Evolutionary conservation across 2,113 vertebrate species (phyloP), one percentile per base, ranked within the genome.

Genomic region (Thamnaconus septentrionalis): DNA sequence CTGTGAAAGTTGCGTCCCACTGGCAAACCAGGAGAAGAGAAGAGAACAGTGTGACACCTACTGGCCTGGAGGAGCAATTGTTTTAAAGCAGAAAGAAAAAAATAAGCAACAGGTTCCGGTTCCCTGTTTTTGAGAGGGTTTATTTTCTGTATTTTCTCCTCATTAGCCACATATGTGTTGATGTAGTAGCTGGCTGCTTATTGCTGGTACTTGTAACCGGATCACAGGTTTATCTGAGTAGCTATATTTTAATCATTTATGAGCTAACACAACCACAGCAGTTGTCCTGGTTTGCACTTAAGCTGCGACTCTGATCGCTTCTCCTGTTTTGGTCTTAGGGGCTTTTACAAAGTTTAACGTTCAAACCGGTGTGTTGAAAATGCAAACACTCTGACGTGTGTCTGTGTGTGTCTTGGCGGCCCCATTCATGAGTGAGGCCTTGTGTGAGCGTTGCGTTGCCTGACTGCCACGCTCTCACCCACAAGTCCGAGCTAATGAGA

Each of bases 401-500:
- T 39, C 31, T 3, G 43, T 41, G 43, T 4, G 61, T 12, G 62
- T 48, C 8, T 48, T 7, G 42, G 39, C 48, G 45, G 46, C 7
- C 39, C 73, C 70, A 70, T 71, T 82, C 60, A 60, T 12, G 54
- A 73, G 57, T 61, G 47, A 48, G 47, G 8, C 46, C 3, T 8
- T 10, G 46, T 10, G 47, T 48, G 47, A 3, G 3, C n/a, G 45
- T 60, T 48, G 44, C 47, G 56, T 46, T 69, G 71, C 62, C 71
- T 44, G 49, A 31, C 3, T 39, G 40, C 8, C 4, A 43, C 5
- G 40, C 4, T 40, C 0, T 3, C 56, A 41, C 56, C 41, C 41
- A 5, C 66, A 42, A 8, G 49, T 44, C 5, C 5, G 70, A 58
- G 72, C 49, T 83, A 78, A 71, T 44, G 71, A 64, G 55, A 80